These are phyloP conservation scores for Glandiceps talaboti DNA, from an alignment of 53 echinoderm and acorn worm genomes.

Conservation along the genomic window DNA sequence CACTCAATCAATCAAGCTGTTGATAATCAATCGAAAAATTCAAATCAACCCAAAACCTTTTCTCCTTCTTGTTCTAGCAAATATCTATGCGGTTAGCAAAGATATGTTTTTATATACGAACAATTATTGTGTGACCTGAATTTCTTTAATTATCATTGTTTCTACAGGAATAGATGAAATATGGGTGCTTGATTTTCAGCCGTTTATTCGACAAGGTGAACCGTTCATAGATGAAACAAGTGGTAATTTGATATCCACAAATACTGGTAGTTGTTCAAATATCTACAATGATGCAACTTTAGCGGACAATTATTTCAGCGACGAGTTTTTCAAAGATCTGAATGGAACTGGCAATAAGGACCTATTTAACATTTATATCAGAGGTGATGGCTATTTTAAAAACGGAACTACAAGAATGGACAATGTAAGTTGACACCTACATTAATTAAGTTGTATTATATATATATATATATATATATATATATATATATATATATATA, in stretches of 20 bases:
- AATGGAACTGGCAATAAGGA: constrained; percentile 29
- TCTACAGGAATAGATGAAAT: constrained; percentile 46
- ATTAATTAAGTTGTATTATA: too few relatives aligned
- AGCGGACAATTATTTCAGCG: constrained; percentile 33
- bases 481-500: too few relatives aligned
- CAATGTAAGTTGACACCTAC: not conserved
- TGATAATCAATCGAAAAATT: too few relatives aligned
- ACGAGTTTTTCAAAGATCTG: constrained; percentile 34
- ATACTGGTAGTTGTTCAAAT: constrained; percentile 51
- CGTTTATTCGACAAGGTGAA: constrained; percentile 21
- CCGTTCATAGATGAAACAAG: constrained; percentile 18
- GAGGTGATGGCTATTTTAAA: constrained; percentile 23
- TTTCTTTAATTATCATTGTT: not conserved
- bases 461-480: too few relatives aligned
- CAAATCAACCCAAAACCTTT: too few relatives aligned
- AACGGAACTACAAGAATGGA: not conserved
- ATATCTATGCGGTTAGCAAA: too few relatives aligned
- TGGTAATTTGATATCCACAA: constrained; percentile 20
- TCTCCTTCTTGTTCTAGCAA: too few relatives aligned
- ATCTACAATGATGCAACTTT: constrained; percentile 19
- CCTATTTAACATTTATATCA: constrained; percentile 26
- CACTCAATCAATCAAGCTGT: too few relatives aligned
- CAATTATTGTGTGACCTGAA: too few relatives aligned
- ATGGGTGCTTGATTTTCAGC: constrained; percentile 73
- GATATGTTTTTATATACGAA: too few relatives aligned